Evolutionary conservation across 2,888 invertebrate species (phyloP).

Genomic region (Lasius fuliginosus): DNA sequence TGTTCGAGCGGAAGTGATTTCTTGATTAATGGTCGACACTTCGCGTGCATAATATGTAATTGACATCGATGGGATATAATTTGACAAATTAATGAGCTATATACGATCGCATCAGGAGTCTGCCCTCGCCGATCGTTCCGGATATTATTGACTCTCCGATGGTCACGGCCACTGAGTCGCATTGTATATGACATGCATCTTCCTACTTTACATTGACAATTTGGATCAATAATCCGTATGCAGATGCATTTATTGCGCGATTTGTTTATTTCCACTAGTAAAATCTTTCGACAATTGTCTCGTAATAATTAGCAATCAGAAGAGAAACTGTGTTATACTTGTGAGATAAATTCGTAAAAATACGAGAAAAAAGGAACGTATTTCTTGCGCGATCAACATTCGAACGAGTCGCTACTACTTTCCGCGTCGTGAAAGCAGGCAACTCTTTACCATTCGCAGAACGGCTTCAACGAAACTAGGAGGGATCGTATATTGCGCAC

Average conservation of each 20-base stretch:
- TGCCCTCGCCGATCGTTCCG: constrained; percentile 60
- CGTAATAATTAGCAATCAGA: neutral
- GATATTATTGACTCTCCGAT: constrained; percentile 69
- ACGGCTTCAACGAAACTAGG: constrained; percentile 96
- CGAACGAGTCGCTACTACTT: neutral
- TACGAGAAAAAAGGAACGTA: neutral
- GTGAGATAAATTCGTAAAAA: neutral
- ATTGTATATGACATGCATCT: constrained; percentile 73
- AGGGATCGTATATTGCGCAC: constrained; percentile 95
- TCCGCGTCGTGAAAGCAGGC: neutral
- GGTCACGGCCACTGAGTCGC: constrained; percentile 79
- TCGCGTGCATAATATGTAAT: constrained; percentile 64
- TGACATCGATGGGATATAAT: constrained; percentile 67
- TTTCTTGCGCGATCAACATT: neutral
- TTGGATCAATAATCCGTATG: constrained; percentile 21
- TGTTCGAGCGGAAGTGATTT: constrained; percentile 42
- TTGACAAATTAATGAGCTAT: constrained; percentile 75
- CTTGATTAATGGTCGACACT: constrained; percentile 40
- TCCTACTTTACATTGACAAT: constrained; percentile 2
- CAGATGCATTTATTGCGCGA: neutral
- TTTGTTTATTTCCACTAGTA: neutral
- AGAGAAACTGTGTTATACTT: too few species aligned
- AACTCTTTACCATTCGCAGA: constrained; percentile 88
- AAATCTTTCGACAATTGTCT: neutral
- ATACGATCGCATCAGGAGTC: constrained; percentile 63